Percentiles rank a stretch among this genome's conserved stretches.
phyloP scores from a whole-genome alignment of 2,888 invertebrate genomes.

The Baccha elongata region DNA sequence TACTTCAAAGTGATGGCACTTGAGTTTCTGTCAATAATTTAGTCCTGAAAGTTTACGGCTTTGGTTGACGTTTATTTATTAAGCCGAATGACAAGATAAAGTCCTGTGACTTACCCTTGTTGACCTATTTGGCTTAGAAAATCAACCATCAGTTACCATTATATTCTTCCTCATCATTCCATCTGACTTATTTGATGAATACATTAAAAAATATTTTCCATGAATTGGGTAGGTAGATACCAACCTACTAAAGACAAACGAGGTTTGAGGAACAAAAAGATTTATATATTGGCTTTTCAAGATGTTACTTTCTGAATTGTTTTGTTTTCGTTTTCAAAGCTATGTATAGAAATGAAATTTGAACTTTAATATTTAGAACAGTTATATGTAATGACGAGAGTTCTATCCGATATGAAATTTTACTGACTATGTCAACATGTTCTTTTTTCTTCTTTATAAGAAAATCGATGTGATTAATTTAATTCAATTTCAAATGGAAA shows the following conservation, averaged over 20 bases:
- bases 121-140: slow-evolving; percentile 21
- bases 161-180: background rate
- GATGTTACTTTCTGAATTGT: slow-evolving; percentile 10
- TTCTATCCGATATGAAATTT: too few relatives aligned
- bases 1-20: slow-evolving; percentile 25
- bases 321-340: background rate
- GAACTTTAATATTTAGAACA: slow-evolving; percentile 35
- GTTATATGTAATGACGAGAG: too few relatives aligned
- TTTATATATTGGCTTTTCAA: slow-evolving; percentile 34
- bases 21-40: slow-evolving; percentile 16
- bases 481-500: slow-evolving; percentile 34
- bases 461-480: slow-evolving; percentile 38
- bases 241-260: background rate
- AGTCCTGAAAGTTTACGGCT: background rate
- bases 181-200: slow-evolving; percentile 1
- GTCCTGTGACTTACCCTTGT: slow-evolving; percentile 1
- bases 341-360: slow-evolving; percentile 6
- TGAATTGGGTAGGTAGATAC: background rate
- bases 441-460: background rate
- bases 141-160: background rate
- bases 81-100: background rate
- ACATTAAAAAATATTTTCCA: background rate
- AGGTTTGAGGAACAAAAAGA: background rate
- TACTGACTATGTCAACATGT: slow-evolving; percentile 6
- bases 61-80: background rate